A percentile compares a stretch with the other conserved stretches of the same genome.
Conservation (phyloP, 2,113 vertebrate genomes). For the Neotoma lepida region DNA sequence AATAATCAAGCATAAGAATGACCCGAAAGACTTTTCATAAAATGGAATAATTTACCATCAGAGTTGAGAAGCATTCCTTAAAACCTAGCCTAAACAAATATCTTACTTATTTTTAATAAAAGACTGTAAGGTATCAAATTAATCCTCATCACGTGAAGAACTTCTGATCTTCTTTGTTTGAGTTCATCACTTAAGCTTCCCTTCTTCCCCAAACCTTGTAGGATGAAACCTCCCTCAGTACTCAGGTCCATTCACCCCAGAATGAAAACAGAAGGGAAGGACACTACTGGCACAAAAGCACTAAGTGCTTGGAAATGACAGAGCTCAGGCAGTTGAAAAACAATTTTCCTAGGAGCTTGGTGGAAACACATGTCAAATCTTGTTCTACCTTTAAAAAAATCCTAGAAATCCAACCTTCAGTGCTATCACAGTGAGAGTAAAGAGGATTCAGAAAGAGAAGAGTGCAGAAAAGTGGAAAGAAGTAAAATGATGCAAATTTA, state of each 20-base stretch:
- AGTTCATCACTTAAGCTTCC: background rate
- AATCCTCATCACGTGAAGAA: background rate
- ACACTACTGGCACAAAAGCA: background rate
- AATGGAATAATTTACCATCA: constrained; percentile 52
- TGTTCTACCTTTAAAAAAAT: background rate
- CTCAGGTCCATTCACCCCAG: background rate
- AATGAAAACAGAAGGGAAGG: background rate
- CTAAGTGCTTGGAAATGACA: background rate
- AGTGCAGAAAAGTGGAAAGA: background rate
- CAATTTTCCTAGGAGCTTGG: background rate
- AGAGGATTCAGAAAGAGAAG: background rate
- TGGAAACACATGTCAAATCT: background rate
- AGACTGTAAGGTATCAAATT: background rate
- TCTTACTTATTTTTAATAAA: constrained; percentile 6
- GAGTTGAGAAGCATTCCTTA: background rate
- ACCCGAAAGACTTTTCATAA: constrained; percentile 28
- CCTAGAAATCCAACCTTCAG: rapidly evolving
- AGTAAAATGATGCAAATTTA: background rate
- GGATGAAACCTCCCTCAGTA: background rate
- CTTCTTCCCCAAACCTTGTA: background rate
- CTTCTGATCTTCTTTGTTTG: background rate
- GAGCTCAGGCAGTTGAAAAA: background rate
- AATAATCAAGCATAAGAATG: background rate
- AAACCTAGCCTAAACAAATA: constrained; percentile 48
- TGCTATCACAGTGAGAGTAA: background rate